Conservation (phyloP, 2,888 invertebrate genomes). For the Cryptus viduatorius region DNA sequence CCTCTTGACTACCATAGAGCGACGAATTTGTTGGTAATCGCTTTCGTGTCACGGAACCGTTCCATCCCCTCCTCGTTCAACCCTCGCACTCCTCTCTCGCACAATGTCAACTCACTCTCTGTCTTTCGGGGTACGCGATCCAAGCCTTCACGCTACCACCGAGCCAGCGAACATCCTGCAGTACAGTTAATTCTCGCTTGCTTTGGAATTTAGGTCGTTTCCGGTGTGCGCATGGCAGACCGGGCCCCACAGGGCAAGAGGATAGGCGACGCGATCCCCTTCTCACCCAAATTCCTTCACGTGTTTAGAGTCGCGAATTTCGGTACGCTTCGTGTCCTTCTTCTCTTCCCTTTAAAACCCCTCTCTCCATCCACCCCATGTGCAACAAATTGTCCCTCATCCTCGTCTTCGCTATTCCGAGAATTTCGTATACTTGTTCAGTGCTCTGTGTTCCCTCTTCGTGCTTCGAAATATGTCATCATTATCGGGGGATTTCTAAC, state of each 20-base stretch:
- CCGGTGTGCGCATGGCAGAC: constrained; percentile 57
- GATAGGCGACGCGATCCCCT: constrained; percentile 46
- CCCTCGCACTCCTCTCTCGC: not conserved
- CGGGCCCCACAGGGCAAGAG: constrained; percentile 26
- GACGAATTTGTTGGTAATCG: constrained; percentile 66
- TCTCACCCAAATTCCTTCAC: constrained; percentile 66
- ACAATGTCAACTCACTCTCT: constrained; percentile 48
- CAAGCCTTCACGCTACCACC: constrained; percentile 37
- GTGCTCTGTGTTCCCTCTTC: constrained; percentile 43
- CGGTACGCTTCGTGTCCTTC: constrained; percentile 54
- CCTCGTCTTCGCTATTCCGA: constrained; percentile 54
- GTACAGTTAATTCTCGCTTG: constrained; percentile 72
- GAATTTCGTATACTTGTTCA: constrained; percentile 59
- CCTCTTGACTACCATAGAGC: constrained; percentile 50
- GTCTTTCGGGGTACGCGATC: constrained; percentile 56
- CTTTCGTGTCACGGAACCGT: constrained; percentile 54
- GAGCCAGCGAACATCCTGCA: constrained; percentile 43
- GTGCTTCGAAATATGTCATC: constrained; percentile 54
- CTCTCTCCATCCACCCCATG: constrained; percentile 23
- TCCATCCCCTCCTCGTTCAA: constrained; percentile 15
- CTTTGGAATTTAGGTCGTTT: constrained; percentile 71
- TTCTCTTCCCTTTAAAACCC: constrained; percentile 9
- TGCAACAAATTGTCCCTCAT: constrained; percentile 30
- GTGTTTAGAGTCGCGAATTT: constrained; percentile 69
- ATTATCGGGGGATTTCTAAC: constrained; percentile 56